Evolutionary conservation across 2,888 invertebrate genomes (phyloP).

Genomic region (Pelosia muscerda): DNA sequence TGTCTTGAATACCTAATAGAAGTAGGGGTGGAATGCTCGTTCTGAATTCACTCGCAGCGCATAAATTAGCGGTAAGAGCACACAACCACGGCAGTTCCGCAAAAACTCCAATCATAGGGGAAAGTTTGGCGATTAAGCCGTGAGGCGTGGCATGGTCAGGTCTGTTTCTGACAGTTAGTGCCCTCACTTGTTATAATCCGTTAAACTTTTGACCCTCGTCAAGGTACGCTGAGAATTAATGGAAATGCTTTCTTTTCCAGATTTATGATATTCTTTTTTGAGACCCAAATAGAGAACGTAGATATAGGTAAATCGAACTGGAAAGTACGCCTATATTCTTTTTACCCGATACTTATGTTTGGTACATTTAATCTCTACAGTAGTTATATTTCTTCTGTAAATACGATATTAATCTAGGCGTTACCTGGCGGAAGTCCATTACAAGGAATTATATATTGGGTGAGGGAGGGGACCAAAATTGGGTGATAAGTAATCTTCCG

Average conservation of each 20-base stretch:
- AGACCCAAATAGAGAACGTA: constrained; percentile 17
- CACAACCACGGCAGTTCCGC: constrained; percentile 76
- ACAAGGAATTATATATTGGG: too few relatives aligned
- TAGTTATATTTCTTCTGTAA: too few relatives aligned
- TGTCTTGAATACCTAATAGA: constrained; percentile 84
- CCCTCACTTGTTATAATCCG: constrained; percentile 85
- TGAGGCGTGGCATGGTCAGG: constrained; percentile 83
- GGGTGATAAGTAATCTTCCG: too few relatives aligned
- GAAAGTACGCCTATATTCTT: too few relatives aligned
- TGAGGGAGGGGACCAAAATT: too few relatives aligned
- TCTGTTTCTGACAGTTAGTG: constrained; percentile 85
- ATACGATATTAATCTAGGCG: too few relatives aligned
- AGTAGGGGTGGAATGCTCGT: constrained; percentile 68
- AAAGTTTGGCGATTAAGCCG: constrained; percentile 86
- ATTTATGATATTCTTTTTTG: constrained; percentile 68
- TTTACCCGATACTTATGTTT: too few relatives aligned
- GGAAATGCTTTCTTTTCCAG: constrained; percentile 75
- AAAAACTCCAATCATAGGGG: constrained; percentile 85
- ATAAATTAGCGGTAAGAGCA: constrained; percentile 81
- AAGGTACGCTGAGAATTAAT: constrained; percentile 83
- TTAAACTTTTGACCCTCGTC: constrained; percentile 85
- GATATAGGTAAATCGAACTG: background rate
- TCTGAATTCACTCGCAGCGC: constrained; percentile 73
- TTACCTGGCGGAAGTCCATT: too few relatives aligned
- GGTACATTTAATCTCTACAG: too few relatives aligned